phyloP scores from a whole-genome alignment of 1,140 invertebrate species.

The Zaprionus taronus region DNA sequence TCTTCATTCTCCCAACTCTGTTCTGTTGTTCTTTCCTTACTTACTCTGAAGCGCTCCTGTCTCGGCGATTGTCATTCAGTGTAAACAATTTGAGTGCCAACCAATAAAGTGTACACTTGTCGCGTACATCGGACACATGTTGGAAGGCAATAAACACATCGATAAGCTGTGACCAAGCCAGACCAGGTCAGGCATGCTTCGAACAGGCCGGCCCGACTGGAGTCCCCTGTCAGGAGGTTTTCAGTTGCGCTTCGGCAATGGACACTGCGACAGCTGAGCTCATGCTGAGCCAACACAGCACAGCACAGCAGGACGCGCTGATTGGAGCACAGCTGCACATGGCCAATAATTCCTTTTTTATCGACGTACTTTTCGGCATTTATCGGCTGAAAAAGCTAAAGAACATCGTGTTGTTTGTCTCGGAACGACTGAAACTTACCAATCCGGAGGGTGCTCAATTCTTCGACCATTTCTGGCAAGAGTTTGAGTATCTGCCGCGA shows the following conservation, averaged over 20 bases:
- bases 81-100: conserved; percentile 39
- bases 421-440: conserved; percentile 58
- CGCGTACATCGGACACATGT: conserved; percentile 18
- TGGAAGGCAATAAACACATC: conserved; percentile 17
- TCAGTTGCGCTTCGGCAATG: conserved; percentile 63
- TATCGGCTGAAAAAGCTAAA: conserved; percentile 61
- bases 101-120: conserved; percentile 30
- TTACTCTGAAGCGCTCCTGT: conserved; percentile 20
- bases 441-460: conserved; percentile 44
- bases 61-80: conserved; percentile 15
- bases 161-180: neutral
- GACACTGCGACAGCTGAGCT: conserved; percentile 42
- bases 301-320: neutral
- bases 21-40: neutral
- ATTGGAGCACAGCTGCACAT: conserved; percentile 3
- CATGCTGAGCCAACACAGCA: conserved; percentile 39
- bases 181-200: neutral
- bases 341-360: conserved; percentile 56
- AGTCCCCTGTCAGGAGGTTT: neutral
- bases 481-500: conserved; percentile 56
- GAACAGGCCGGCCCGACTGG: too few species aligned
- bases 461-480: conserved; percentile 56
- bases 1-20: neutral
- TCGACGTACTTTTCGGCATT: conserved; percentile 53
- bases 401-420: conserved; percentile 74